Conservation (phyloP, 1,140 invertebrate species). For the Himalopsyche phryganea region DNA sequence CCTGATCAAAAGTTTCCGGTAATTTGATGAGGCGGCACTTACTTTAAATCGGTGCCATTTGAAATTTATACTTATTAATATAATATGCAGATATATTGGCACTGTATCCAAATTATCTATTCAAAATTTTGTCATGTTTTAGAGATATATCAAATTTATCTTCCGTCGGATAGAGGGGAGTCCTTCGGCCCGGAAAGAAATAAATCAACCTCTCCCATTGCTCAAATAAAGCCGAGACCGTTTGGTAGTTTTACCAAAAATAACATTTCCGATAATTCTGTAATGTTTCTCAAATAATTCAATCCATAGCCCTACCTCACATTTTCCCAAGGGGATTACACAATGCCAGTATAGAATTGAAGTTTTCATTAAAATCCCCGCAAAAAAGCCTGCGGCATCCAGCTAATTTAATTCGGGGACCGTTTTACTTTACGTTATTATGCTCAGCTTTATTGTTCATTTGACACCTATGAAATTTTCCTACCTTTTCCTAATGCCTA, state of each 20-base stretch:
- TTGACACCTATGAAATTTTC: conserved; percentile 3
- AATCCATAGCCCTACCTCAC: background rate
- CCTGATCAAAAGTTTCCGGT: too few species aligned
- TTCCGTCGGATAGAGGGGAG: too few species aligned
- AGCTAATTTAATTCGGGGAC: background rate
- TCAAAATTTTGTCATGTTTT: too few species aligned
- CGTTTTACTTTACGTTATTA: conserved; percentile 1
- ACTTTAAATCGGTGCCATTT: too few species aligned
- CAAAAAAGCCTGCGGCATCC: conserved; percentile 1
- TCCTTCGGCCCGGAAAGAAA: background rate
- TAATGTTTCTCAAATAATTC: conserved; percentile 4
- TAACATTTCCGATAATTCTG: conserved; percentile 2
- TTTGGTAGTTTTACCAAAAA: background rate
- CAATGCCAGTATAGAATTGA: conserved; percentile 4
- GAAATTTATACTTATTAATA: too few species aligned
- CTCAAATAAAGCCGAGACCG: background rate
- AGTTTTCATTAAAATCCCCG: conserved; percentile 1
- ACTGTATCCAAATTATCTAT: too few species aligned
- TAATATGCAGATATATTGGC: too few species aligned
- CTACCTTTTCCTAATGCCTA: background rate
- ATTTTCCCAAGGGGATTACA: background rate
- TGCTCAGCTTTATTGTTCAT: conserved; percentile 1
- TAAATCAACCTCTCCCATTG: background rate
- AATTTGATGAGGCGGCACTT: too few species aligned
- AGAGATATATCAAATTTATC: too few species aligned